A percentile compares a stretch with the other conserved stretches of the same genome.
phyloP scores from a whole-genome alignment of 64 coral and sea anemone species.

The Exaiptasia diaphana region DNA sequence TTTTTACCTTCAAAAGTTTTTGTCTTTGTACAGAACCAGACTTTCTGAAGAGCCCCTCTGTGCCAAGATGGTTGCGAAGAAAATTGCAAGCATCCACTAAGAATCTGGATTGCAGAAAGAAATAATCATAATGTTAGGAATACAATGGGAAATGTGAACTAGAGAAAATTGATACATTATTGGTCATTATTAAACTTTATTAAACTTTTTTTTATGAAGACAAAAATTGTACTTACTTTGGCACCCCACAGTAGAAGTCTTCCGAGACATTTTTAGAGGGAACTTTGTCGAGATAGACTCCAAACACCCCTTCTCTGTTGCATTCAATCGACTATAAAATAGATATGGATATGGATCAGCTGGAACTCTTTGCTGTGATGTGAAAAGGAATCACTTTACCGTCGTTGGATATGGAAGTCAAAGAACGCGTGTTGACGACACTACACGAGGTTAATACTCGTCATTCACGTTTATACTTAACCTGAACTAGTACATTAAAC shows the following conservation, averaged over 20 bases:
- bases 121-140: not conserved
- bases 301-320: constrained; percentile 74
- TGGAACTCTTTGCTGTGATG: no score
- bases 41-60: constrained; percentile 95
- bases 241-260: constrained; percentile 79
- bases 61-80: constrained; percentile 79
- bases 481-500: no score
- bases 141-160: no score
- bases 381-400: no score
- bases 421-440: no score
- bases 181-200: no score
- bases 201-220: no score
- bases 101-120: constrained; percentile 52
- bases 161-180: no score
- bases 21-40: constrained; percentile 94
- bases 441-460: no score
- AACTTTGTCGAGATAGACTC: constrained; percentile 67
- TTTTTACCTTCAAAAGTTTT: constrained; percentile 75
- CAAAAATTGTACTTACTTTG: constrained; percentile 57
- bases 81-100: constrained; percentile 84
- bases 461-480: no score
- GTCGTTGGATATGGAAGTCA: no score
- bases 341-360: not conserved
- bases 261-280: constrained; percentile 63
- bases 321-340: constrained; percentile 4